Percentiles rank a stretch among this genome's conserved stretches.
phyloP scores from a whole-genome alignment of 2,113 vertebrate genomes.

The Urocynchramus pylzowi region DNA sequence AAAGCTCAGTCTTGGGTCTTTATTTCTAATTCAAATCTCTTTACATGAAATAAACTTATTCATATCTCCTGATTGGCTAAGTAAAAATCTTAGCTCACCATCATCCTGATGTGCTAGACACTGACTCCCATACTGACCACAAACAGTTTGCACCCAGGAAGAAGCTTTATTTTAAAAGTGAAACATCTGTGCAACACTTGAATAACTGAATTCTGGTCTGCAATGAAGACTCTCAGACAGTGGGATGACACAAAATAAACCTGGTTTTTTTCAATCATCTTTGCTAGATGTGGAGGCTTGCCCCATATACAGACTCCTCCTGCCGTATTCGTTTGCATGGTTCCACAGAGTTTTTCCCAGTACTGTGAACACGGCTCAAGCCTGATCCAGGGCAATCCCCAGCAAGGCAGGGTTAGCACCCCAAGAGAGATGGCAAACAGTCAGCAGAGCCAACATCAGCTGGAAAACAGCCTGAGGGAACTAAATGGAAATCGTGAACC shows the following conservation, averaged over 20 bases:
- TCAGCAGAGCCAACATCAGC: not conserved
- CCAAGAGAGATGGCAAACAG: not conserved
- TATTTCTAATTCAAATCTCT: not conserved
- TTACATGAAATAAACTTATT: not conserved
- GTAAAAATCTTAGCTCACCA: not conserved
- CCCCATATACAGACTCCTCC: rapidly evolving
- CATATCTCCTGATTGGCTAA: not conserved
- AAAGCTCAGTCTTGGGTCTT: not conserved
- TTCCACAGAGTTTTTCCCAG: not conserved
- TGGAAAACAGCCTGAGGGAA: not conserved
- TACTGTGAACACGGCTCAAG: rapidly evolving
- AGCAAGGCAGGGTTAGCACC: not conserved
- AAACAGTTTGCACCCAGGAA: not conserved
- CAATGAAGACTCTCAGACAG: not conserved
- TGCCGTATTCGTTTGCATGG: rapidly evolving
- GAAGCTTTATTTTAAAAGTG: not conserved
- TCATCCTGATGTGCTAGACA: not conserved
- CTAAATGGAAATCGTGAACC: rapidly evolving
- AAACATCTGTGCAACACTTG: not conserved
- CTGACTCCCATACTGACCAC: not conserved
- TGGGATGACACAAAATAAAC: not conserved
- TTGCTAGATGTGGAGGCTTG: not conserved
- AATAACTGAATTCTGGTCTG: not conserved
- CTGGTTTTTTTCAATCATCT: not conserved
- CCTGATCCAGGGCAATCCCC: not conserved